A percentile compares a stretch with the other conserved stretches of the same genome.
Evolutionary conservation across 2,113 vertebrate genomes (phyloP).

Genomic region (Theristicus caerulescens): DNA sequence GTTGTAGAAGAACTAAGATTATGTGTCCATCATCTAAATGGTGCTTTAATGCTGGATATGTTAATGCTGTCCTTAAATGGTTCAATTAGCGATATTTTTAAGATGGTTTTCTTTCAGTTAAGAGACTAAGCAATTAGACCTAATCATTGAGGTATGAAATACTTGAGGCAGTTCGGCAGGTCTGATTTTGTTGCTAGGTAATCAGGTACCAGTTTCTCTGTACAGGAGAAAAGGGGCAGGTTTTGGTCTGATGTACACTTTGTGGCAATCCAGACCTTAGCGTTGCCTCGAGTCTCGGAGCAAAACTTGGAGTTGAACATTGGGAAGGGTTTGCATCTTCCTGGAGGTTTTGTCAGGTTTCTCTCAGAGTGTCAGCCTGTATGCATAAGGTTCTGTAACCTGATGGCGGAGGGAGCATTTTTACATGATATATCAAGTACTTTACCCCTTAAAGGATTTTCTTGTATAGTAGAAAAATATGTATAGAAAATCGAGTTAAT

Average conservation of each 20-base stretch:
- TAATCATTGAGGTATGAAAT: not conserved
- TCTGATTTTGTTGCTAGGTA: not conserved
- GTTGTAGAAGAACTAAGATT: not conserved
- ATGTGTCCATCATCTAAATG: slow-evolving; percentile 9
- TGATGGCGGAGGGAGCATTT: not conserved
- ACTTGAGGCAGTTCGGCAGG: not conserved
- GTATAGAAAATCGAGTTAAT: not conserved
- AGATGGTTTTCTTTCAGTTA: not conserved
- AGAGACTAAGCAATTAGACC: not conserved
- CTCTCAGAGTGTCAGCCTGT: not conserved
- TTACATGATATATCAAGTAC: not conserved
- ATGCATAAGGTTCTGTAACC: not conserved
- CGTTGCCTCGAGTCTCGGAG: not conserved
- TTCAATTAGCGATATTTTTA: not conserved
- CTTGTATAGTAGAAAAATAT: not conserved
- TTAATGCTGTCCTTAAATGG: slow-evolving; percentile 15
- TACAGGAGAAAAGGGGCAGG: not conserved
- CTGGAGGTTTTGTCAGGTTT: not conserved
- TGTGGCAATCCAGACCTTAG: not conserved
- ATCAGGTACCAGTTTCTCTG: not conserved
- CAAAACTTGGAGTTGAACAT: not conserved
- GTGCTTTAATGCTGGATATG: not conserved
- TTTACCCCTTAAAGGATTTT: not conserved
- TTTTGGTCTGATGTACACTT: fast-evolving
- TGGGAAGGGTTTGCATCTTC: not conserved